phyloP scores from a whole-genome alignment of 2,888 invertebrate genomes.

The Capitulum mitella region DNA sequence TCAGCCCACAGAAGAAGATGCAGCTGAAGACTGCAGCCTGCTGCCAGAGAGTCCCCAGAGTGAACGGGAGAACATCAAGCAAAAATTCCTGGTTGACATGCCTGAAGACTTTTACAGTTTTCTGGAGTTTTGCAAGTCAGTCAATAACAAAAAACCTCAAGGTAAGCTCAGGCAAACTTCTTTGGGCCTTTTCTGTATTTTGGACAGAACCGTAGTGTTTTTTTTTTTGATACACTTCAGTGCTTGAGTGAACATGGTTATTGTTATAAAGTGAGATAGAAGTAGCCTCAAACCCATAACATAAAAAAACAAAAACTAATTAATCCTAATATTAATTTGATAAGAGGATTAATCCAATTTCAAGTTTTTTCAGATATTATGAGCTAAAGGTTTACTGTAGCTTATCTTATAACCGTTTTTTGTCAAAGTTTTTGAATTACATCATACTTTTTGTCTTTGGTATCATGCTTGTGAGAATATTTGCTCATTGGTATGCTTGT shows the following conservation, averaged over 20 bases:
- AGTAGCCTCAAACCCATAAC: too few relatives aligned
- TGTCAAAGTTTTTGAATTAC: too few relatives aligned
- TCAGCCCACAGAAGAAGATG: constrained; percentile 23
- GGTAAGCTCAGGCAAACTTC: constrained; percentile 38
- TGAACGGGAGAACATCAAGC: constrained; percentile 54
- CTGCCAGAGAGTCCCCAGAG: constrained; percentile 46
- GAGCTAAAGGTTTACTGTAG: too few relatives aligned
- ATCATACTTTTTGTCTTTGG: too few relatives aligned
- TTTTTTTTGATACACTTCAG: not conserved
- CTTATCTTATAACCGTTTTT: too few relatives aligned
- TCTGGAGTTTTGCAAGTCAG: constrained; percentile 62
- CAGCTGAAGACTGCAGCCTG: not conserved
- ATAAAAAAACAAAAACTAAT: too few relatives aligned
- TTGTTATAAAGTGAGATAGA: not conserved
- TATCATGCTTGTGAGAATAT: too few relatives aligned
- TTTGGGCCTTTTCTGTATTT: not conserved
- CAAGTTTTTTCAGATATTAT: too few relatives aligned
- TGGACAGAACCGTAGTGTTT: not conserved
- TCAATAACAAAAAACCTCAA: constrained; percentile 52
- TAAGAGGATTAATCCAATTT: too few relatives aligned
- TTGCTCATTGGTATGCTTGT: too few relatives aligned
- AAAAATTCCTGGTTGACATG: constrained; percentile 75
- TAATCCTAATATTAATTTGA: too few relatives aligned
- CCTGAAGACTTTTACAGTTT: constrained; percentile 82
- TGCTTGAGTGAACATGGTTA: not conserved